Conservation (phyloP, 2,797 vertebrate species). For the Monodelphis domestica region DNA sequence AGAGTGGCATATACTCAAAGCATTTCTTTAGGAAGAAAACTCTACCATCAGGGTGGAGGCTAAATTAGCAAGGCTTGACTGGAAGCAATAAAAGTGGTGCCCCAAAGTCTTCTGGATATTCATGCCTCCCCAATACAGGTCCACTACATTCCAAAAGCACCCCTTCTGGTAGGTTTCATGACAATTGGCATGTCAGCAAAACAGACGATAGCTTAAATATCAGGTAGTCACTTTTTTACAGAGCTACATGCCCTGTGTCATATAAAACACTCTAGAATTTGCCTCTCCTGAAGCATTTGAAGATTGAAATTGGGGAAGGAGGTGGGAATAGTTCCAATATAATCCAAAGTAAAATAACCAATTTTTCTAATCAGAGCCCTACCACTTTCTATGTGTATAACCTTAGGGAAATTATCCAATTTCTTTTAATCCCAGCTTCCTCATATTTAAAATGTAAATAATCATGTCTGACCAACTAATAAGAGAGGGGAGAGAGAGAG, state of each 20-base stretch:
- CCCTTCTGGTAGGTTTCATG: neutral
- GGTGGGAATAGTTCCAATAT: neutral
- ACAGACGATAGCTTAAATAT: neutral
- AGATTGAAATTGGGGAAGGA: neutral
- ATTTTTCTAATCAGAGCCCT: neutral
- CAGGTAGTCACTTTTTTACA: neutral
- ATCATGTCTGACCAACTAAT: no score
- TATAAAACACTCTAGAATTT: neutral
- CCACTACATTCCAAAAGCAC: neutral
- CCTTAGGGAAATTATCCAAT: neutral
- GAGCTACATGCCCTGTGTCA: neutral
- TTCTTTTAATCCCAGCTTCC: neutral
- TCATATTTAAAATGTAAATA: neutral
- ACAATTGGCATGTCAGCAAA: neutral
- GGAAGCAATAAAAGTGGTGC: no score
- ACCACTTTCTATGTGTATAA: neutral
- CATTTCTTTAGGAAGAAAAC: no score
- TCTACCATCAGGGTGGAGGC: no score
- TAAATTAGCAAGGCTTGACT: no score
- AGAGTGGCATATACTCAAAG: no score
- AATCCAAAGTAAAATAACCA: neutral
- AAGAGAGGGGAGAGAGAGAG: rapidly evolving
- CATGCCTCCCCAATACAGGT: neutral
- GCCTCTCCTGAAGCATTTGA: neutral
- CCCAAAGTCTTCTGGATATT: neutral